phyloP scores from a whole-genome alignment of 1,140 invertebrate genomes.

The Zaprionus nigranus region DNA sequence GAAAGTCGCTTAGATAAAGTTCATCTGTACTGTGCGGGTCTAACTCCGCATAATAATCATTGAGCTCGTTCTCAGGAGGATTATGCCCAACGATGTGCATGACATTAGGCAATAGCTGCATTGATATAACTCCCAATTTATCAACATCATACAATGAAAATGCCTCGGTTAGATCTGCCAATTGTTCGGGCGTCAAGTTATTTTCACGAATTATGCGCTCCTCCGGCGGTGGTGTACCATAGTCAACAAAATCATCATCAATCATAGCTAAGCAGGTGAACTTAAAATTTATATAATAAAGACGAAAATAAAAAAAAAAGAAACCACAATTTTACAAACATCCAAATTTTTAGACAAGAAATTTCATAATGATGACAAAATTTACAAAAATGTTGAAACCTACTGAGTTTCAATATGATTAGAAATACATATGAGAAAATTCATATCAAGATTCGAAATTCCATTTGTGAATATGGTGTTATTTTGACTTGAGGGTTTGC shows the following conservation, averaged over 20 bases:
- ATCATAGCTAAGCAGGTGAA: slow-evolving; percentile 13
- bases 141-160: slow-evolving; percentile 52
- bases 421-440: neutral
- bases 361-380: neutral
- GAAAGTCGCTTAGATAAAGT: slow-evolving; percentile 55
- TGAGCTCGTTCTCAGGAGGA: slow-evolving; percentile 51
- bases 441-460: neutral
- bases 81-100: slow-evolving; percentile 52
- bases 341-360: neutral
- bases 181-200: slow-evolving; percentile 42
- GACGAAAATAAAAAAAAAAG: neutral
- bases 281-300: neutral
- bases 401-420: neutral
- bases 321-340: neutral
- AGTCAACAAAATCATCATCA: slow-evolving; percentile 55
- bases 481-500: neutral
- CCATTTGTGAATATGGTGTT: slow-evolving; percentile 6
- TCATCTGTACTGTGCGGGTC: slow-evolving; percentile 60
- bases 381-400: neutral
- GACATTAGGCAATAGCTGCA: slow-evolving; percentile 48
- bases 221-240: slow-evolving; percentile 55
- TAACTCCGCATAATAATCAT: slow-evolving; percentile 54
- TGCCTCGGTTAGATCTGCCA: slow-evolving; percentile 46
- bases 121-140: slow-evolving; percentile 35
- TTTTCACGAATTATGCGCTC: slow-evolving; percentile 46